Evolutionary conservation across 2,888 invertebrate species (phyloP), one percentile per base, ranked within the genome.

Genomic region (Baccha elongata): DNA sequence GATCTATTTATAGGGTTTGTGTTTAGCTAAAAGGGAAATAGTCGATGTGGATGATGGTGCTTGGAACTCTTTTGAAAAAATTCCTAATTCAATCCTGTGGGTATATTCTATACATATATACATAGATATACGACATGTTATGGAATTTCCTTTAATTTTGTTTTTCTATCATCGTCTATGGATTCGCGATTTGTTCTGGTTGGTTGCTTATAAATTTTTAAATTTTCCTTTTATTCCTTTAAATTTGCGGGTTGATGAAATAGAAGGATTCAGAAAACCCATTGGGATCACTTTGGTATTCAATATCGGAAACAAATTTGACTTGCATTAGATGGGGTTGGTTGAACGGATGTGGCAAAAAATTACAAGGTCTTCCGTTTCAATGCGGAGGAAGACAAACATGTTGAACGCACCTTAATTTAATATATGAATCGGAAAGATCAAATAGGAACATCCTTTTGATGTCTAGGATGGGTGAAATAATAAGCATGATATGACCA

Each of bases 1-100:
- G 65, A 81, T 81, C 81, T 81, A 81, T 81, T 81, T 81, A 62
- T 81, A 81, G 68, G 73, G 53, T 3, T 23, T 40, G 40, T n/a
- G 55, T 62, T 69, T 71, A 46, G 71, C 60, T 67, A 58, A 58
- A 74, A 68, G 69, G 75, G 40, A 76, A 81, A 60, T 53, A 75
- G 50, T 69, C 50, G 29, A 58, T 58, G 53, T 15, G n/a, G n/a
- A n/a, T n/a, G n/a, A n/a, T 17, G 35, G 3, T 15, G 15, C 17
- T n/a, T 11, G 52, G 15, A 10, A 10, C 11, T 35, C 29, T 13
- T 17, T n/a, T 11, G 26, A 35, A 65, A 65, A 26, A 52, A 81
- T 81, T 74, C 80, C 75, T 42, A 81, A 81, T 81, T 52, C 60
- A 65, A 60, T 42, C 37, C 60, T 44, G 13, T 26, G 5, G 8